Percentiles rank a stretch among this genome's conserved stretches.
Conservation (phyloP, 2,888 invertebrate genomes). For the Eueremaeus valkanovi region DNA sequence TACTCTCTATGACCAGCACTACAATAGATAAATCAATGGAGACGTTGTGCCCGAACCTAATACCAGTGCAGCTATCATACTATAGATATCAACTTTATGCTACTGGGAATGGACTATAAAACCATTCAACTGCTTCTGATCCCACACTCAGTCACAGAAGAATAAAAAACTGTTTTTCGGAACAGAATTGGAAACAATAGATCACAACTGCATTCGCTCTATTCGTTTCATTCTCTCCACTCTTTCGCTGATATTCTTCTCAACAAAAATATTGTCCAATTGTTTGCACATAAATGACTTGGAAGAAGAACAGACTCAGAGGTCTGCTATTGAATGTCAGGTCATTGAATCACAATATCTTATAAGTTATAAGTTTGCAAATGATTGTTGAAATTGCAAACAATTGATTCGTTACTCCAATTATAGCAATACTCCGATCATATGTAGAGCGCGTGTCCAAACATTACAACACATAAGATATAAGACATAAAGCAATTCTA, state of each 20-base stretch:
- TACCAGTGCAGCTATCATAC: too few species aligned
- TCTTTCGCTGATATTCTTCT: too few species aligned
- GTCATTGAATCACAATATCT: neutral
- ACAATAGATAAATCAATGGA: constrained; percentile 24
- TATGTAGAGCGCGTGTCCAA: too few species aligned
- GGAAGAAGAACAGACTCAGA: neutral
- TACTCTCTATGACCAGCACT: constrained; percentile 24
- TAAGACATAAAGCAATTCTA: too few species aligned
- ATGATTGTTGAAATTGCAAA: neutral
- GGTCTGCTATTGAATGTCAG: neutral
- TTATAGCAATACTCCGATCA: too few species aligned
- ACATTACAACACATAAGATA: too few species aligned
- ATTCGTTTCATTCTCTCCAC: too few species aligned
- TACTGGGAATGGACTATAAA: constrained; percentile 4
- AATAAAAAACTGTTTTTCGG: neutral
- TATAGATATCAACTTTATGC: constrained; percentile 31
- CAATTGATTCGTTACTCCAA: neutral
- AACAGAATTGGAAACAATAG: neutral
- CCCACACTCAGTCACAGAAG: neutral
- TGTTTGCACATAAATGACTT: neutral
- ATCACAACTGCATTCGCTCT: neutral
- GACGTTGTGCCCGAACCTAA: neutral
- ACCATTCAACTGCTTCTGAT: constrained; percentile 3
- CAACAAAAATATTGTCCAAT: constrained; percentile 12
- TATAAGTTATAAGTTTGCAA: neutral